phyloP scores from a whole-genome alignment of 2,113 vertebrate species.

The Echinops telfairi region DNA sequence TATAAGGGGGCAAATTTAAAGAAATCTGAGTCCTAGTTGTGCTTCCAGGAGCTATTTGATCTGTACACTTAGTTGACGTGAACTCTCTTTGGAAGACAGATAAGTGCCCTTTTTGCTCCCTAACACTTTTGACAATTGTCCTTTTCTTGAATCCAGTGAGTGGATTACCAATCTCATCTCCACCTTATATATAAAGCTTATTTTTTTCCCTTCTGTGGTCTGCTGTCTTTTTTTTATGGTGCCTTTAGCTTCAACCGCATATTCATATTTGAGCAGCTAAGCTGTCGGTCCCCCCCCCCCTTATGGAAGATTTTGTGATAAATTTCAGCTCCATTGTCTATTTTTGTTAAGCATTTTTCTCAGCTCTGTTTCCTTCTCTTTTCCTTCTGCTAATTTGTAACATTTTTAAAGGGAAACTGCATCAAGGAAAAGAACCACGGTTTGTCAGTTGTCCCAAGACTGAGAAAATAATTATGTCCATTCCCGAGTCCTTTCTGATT shows the following conservation, averaged over 20 bases:
- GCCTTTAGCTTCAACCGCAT: constrained; percentile 61
- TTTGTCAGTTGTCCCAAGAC: constrained; percentile 69
- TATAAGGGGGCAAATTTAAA: constrained; percentile 75
- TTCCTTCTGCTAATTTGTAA: constrained; percentile 76
- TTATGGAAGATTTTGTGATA: constrained; percentile 60
- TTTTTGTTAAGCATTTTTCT: constrained; percentile 80
- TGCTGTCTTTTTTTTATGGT: constrained; percentile 41
- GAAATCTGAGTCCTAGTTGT: constrained; percentile 42
- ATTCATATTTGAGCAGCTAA: constrained; percentile 47
- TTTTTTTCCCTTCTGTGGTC: constrained; percentile 75
- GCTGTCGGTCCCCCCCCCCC: no score
- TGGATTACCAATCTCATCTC: constrained; percentile 50
- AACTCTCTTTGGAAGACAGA: constrained; percentile 20
- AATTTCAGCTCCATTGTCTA: constrained; percentile 65
- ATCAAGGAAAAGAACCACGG: constrained; percentile 68
- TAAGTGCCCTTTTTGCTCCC: neutral
- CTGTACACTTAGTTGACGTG: neutral
- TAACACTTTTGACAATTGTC: constrained; percentile 60
- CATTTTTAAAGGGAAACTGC: constrained; percentile 14
- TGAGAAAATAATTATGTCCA: constrained; percentile 69
- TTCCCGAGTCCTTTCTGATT: constrained; percentile 64
- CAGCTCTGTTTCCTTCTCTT: constrained; percentile 80
- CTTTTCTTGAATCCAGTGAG: constrained; percentile 44
- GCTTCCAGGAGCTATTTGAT: neutral
- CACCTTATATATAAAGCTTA: constrained; percentile 11